These are phyloP conservation scores for Chaetops frenatus DNA, from an alignment of 2,113 vertebrate species.

Conservation along the genomic window DNA sequence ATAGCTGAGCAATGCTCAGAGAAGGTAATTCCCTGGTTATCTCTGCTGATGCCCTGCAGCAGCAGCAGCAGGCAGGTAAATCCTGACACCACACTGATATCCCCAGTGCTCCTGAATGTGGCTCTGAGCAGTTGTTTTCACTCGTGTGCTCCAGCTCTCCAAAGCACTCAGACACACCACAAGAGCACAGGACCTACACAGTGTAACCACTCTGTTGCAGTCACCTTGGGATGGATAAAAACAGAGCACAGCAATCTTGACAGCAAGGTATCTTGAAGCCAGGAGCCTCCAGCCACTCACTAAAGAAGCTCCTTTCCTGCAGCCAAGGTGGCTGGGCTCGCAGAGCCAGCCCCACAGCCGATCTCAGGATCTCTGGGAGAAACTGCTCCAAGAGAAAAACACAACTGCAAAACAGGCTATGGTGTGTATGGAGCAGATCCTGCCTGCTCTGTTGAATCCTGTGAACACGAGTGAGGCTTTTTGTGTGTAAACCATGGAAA, in stretches of 20 bases:
- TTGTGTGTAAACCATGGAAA: background rate
- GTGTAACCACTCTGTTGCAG: background rate
- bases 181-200: background rate
- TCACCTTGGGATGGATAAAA: background rate
- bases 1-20: background rate
- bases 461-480: background rate
- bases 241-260: background rate
- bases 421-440: background rate
- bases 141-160: background rate
- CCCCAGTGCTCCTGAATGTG: fast-evolving
- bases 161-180: fast-evolving
- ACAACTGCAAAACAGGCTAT: background rate
- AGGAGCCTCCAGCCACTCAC: background rate
- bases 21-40: background rate
- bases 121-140: background rate
- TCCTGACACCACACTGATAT: background rate
- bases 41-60: background rate
- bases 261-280: background rate
- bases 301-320: background rate
- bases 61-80: background rate
- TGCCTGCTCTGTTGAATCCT: background rate
- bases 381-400: background rate
- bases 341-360: background rate
- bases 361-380: background rate
- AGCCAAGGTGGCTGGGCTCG: background rate